phyloP scores from a whole-genome alignment of 2,113 vertebrate species.

The Pontoporia blainvillei region DNA sequence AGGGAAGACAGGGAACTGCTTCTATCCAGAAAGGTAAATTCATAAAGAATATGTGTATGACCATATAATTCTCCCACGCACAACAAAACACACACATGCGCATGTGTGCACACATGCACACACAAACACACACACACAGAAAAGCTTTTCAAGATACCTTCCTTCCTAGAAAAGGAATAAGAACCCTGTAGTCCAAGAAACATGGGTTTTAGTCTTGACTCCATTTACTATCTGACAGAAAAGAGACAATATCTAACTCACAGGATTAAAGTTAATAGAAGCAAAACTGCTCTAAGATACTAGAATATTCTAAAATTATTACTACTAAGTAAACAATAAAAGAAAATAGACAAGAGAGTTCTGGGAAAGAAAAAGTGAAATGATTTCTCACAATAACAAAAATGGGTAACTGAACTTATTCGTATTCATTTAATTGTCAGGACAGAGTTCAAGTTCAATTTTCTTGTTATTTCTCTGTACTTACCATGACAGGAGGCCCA shows the following conservation, averaged over 20 bases:
- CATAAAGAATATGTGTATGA: not conserved
- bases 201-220: not conserved
- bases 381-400: not conserved
- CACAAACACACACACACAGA: not conserved
- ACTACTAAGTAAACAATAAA: not conserved
- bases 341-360: not conserved
- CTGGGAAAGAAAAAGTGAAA: slow-evolving; percentile 1
- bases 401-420: not conserved
- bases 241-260: not conserved
- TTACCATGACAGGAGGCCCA: slow-evolving; percentile 84
- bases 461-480: slow-evolving; percentile 33
- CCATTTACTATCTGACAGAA: not conserved
- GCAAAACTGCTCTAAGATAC: not conserved
- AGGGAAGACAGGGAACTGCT: not conserved
- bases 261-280: not conserved
- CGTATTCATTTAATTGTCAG: not conserved
- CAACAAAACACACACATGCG: not conserved
- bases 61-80: not conserved
- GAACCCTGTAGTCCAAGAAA: not conserved
- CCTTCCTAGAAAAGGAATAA: slow-evolving; percentile 8
- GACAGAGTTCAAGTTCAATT: not conserved
- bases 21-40: slow-evolving; percentile 8
- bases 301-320: not conserved
- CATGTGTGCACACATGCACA: not conserved
- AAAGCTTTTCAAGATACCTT: not conserved